phyloP scores from a whole-genome alignment of 2,888 invertebrate species.

The Imbricaverruca yamaguchii region DNA sequence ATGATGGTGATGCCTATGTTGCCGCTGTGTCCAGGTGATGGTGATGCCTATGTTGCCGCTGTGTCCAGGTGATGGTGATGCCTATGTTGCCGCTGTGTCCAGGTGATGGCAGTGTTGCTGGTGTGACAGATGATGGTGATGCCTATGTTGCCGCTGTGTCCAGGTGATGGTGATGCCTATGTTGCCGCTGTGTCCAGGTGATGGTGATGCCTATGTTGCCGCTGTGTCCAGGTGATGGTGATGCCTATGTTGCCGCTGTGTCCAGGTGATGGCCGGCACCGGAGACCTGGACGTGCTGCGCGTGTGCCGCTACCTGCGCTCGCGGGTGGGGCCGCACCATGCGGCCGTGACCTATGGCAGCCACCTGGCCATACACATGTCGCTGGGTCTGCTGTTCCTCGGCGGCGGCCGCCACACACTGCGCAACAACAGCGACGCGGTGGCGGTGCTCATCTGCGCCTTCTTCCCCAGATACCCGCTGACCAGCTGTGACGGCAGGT shows the following conservation, averaged over 20 bases:
- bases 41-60: too few relatives aligned
- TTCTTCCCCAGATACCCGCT: conserved; percentile 96
- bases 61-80: too few relatives aligned
- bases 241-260: conserved; percentile 31
- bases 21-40: too few relatives aligned
- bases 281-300: conserved; percentile 77
- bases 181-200: too few relatives aligned
- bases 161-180: too few relatives aligned
- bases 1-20: too few relatives aligned
- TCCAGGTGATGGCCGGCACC: conserved; percentile 84
- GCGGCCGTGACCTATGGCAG: conserved; percentile 58
- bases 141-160: too few relatives aligned
- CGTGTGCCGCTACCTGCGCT: conserved; percentile 73
- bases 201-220: too few relatives aligned
- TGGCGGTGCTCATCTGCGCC: conserved; percentile 84
- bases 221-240: background rate
- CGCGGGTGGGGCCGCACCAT: conserved; percentile 58
- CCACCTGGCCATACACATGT: conserved; percentile 92
- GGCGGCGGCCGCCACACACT: conserved; percentile 86
- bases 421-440: conserved; percentile 69
- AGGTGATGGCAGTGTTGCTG: too few relatives aligned
- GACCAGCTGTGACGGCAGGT: conserved; percentile 93
- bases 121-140: too few relatives aligned
- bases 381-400: conserved; percentile 83
- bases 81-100: too few relatives aligned